phyloP scores from a whole-genome alignment of 2,797 vertebrate genomes.

The Hypotaenidia philippensis region DNA sequence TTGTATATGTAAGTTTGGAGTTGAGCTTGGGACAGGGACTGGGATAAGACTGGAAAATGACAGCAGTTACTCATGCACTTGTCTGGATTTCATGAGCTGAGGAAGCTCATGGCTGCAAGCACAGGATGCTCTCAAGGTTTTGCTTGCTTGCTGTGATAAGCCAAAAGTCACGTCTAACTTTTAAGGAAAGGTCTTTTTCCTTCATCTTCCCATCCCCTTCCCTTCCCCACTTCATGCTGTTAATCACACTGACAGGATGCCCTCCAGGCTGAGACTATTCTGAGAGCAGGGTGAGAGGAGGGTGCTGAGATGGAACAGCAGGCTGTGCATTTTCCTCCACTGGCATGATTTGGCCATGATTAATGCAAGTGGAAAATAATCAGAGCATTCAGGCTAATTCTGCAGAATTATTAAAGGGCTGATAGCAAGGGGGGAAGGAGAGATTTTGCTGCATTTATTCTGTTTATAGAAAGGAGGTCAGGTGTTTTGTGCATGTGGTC shows the following conservation, averaged over 20 bases:
- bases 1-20: background rate
- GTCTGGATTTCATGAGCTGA: background rate
- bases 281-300: constrained; percentile 35
- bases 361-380: constrained; percentile 44
- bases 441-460: background rate
- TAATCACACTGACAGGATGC: constrained; percentile 46
- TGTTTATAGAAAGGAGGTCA: background rate
- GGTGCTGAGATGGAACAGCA: constrained; percentile 49
- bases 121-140: background rate
- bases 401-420: constrained; percentile 9
- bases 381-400: constrained; percentile 8
- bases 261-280: constrained; percentile 52
- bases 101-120: background rate
- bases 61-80: background rate
- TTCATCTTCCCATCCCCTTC: background rate
- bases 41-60: background rate
- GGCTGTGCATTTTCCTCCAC: constrained; percentile 26
- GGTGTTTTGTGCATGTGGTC: background rate
- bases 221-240: background rate
- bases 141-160: background rate
- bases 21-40: background rate
- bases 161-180: background rate
- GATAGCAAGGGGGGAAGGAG: background rate
- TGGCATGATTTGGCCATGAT: constrained; percentile 25
- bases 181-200: constrained; percentile 1